Conservation (phyloP, 2,113 vertebrate species). For the Athene noctua region DNA sequence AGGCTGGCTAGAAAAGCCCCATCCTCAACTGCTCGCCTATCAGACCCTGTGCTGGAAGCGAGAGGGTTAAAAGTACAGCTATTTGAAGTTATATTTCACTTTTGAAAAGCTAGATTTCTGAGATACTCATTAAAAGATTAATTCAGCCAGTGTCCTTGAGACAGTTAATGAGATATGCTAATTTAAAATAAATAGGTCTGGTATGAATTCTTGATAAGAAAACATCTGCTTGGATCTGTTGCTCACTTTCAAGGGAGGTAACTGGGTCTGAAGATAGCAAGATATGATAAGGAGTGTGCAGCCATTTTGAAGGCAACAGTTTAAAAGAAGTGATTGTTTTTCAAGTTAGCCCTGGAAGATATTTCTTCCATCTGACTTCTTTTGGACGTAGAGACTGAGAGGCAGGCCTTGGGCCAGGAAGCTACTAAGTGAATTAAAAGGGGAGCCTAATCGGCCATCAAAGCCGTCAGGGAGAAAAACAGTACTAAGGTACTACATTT, state of each 20-base stretch:
- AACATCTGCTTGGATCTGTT: constrained; percentile 71
- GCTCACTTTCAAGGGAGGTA: constrained; percentile 56
- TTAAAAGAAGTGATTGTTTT: constrained; percentile 56
- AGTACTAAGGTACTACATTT: neutral
- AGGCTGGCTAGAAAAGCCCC: neutral
- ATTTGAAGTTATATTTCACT: neutral
- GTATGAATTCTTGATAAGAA: constrained; percentile 77
- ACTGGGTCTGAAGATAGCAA: constrained; percentile 44
- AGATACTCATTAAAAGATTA: constrained; percentile 66
- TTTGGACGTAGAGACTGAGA: neutral
- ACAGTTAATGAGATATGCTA: constrained; percentile 79
- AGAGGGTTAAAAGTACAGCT: constrained; percentile 17
- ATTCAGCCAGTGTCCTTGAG: constrained; percentile 72
- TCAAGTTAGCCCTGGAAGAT: constrained; percentile 28
- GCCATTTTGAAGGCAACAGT: constrained; percentile 35
- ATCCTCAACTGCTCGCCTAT: rapidly evolving
- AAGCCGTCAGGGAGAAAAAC: neutral
- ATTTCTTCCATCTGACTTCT: neutral
- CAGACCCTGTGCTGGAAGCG: neutral
- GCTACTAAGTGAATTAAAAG: neutral
- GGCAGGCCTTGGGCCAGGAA: neutral
- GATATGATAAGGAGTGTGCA: neutral
- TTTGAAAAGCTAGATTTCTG: constrained; percentile 40
- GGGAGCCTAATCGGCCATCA: neutral
- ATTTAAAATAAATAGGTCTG: constrained; percentile 74